phyloP scores from a whole-genome alignment of 2,113 vertebrate species.

The Ctenodactylus gundi region DNA sequence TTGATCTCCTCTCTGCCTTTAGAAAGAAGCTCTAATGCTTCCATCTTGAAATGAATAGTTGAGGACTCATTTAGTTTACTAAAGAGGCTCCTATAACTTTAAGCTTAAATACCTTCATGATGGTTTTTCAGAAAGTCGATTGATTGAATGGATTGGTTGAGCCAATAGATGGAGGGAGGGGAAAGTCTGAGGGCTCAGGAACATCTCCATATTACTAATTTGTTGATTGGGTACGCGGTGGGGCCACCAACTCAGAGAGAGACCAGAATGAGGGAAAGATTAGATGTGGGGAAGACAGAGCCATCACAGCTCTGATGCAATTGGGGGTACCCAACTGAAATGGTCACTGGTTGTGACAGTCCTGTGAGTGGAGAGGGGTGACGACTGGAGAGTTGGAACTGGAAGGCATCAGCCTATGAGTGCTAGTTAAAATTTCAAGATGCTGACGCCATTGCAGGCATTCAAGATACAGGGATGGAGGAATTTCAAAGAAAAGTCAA shows the following conservation, averaged over 20 bases:
- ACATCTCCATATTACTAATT: not conserved
- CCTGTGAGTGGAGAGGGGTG: not conserved
- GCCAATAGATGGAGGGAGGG: not conserved
- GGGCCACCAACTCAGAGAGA: not conserved
- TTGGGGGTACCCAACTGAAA: not conserved
- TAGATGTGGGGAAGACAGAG: not conserved
- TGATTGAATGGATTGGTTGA: not conserved
- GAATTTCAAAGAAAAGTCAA: not conserved
- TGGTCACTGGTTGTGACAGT: not conserved
- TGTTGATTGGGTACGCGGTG: not conserved
- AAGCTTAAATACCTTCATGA: not conserved
- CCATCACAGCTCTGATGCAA: not conserved
- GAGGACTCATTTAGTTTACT: not conserved
- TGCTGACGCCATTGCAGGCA: not conserved
- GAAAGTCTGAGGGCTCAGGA: not conserved
- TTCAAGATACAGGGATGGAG: not conserved
- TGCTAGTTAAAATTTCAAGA: not conserved
- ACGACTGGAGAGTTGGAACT: not conserved
- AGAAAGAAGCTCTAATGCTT: not conserved
- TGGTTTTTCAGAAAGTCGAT: not conserved
- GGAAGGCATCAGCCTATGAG: not conserved
- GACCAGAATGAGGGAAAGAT: not conserved
- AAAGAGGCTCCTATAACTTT: not conserved
- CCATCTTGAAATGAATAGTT: not conserved
- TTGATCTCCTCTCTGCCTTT: constrained; percentile 15